Evolutionary conservation across 2,113 vertebrate genomes (phyloP).

Genomic region (Jaculus jaculus): DNA sequence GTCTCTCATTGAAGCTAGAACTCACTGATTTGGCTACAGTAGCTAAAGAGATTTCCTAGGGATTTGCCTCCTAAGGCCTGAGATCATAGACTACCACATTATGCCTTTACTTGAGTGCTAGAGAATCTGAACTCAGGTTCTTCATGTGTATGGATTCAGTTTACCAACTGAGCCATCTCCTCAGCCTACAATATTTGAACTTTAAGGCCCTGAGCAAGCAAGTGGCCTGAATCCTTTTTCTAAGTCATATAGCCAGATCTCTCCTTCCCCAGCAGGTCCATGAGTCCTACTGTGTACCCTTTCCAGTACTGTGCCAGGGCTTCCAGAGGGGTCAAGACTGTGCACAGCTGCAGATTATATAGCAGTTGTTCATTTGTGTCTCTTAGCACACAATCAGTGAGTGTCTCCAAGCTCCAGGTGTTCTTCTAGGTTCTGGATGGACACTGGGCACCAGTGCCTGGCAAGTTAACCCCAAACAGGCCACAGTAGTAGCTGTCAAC

Average conservation of each 20-base stretch:
- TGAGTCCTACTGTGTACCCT: background rate
- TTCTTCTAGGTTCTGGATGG: background rate
- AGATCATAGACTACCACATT: no score
- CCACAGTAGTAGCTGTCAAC: background rate
- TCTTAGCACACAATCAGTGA: background rate
- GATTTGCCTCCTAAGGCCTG: no score
- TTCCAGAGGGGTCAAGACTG: rapidly evolving
- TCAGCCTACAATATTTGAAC: background rate
- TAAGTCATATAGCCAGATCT: background rate
- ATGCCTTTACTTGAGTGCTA: no score
- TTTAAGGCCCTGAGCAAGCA: background rate
- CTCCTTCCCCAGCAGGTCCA: rapidly evolving
- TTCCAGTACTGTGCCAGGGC: rapidly evolving
- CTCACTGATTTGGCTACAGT: no score
- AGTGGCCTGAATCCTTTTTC: background rate
- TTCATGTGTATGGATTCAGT: no score
- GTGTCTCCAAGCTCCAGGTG: background rate
- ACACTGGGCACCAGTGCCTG: background rate
- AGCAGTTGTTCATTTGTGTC: background rate
- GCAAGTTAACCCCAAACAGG: background rate
- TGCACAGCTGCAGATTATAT: background rate
- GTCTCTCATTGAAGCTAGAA: no score
- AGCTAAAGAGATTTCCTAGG: no score
- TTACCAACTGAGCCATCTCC: no score
- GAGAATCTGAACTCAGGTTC: no score